Percentiles rank a stretch among this genome's conserved stretches.
These are phyloP conservation scores for Neogobius melanostomus DNA, from an alignment of 2,113 vertebrate species.

Conservation along the genomic window DNA sequence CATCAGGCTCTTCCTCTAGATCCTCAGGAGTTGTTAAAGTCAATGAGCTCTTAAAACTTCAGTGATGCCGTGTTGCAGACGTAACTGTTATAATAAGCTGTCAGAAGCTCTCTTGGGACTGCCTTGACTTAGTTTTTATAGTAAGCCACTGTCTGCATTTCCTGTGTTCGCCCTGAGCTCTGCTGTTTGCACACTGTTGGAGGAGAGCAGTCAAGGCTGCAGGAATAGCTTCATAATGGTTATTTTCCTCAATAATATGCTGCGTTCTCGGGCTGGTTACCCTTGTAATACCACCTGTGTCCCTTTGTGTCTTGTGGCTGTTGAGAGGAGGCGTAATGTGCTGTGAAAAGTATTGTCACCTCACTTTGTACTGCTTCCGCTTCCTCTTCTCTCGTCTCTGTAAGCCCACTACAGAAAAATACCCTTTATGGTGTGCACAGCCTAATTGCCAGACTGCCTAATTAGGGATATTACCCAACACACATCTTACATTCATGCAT, in stretches of 20 bases:
- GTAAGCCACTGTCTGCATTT: conserved; percentile 51
- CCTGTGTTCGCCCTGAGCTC: conserved; percentile 50
- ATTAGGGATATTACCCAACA: conserved; percentile 72
- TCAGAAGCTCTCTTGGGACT: conserved; percentile 42
- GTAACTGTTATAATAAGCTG: conserved; percentile 47
- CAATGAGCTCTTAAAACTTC: conserved; percentile 73
- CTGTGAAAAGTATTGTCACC: conserved; percentile 49
- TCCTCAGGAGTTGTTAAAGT: conserved; percentile 73
- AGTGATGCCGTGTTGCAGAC: conserved; percentile 38
- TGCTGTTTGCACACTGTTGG: conserved; percentile 52
- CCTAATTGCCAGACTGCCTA: conserved; percentile 70
- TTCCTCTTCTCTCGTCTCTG: conserved; percentile 46
- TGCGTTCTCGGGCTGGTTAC: conserved; percentile 32
- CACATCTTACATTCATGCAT: conserved; percentile 71
- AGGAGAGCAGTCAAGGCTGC: conserved; percentile 31
- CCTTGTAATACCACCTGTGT: conserved; percentile 60
- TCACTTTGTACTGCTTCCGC: conserved; percentile 32
- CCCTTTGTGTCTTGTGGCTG: conserved; percentile 53
- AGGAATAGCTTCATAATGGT: conserved; percentile 48
- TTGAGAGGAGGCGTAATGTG: conserved; percentile 50
- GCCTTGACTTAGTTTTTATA: conserved; percentile 49
- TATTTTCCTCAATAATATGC: conserved; percentile 45
- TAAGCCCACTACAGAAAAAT: conserved; percentile 47
- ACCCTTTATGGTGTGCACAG: conserved; percentile 56
- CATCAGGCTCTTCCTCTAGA: conserved; percentile 43